Evolutionary conservation across 1,140 invertebrate genomes (phyloP), one percentile per base, ranked within the genome.

Genomic region (Hormaphis cornu): DNA sequence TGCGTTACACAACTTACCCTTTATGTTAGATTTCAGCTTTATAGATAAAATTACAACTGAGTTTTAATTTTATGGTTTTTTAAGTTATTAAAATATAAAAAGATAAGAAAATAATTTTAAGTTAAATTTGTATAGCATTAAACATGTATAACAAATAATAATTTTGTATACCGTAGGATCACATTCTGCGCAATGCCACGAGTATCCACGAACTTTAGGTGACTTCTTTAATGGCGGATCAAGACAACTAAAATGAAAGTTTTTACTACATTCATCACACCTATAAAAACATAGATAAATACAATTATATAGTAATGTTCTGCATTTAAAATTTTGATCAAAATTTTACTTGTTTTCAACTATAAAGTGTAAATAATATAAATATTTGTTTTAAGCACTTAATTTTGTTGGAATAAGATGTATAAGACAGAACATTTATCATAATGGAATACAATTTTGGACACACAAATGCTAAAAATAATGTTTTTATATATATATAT

Each of bases 121-220:
- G n/a, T 28, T 28, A 14, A 20, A 26, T 28, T 2, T 61, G 7
- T 26, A 42, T 61, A 37, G 7, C 14, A 37, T 14, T 8, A 37
- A 37, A 8, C 14, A 8, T 37, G 35, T 37, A 37, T 8, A 20
- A 7, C 10, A 61, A 20, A 61, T 44, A 8, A 44, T 26, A n/a
- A n/a, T n/a, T n/a, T 44, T 3, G 33, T 22, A 16, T 80, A 89
- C 90, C 74, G 90, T 91, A 59, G 90, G 89, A 82, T 95, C 92
- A 83, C 93, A 97, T 77, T 94, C 90, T 53, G 90, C 91, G 81
- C 94, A 97, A 78, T 93, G 91, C 94, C 94, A 97, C 6, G 90
- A 91, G 78, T 95, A 96, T 42, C 93, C 93, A 69, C 91, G 84
- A 72, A 88, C 87, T 81, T 96, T 96, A 2, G 93, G 94, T 50